Evolutionary conservation across 2,888 invertebrate genomes (phyloP).

Genomic region (Napeogenes inachia): DNA sequence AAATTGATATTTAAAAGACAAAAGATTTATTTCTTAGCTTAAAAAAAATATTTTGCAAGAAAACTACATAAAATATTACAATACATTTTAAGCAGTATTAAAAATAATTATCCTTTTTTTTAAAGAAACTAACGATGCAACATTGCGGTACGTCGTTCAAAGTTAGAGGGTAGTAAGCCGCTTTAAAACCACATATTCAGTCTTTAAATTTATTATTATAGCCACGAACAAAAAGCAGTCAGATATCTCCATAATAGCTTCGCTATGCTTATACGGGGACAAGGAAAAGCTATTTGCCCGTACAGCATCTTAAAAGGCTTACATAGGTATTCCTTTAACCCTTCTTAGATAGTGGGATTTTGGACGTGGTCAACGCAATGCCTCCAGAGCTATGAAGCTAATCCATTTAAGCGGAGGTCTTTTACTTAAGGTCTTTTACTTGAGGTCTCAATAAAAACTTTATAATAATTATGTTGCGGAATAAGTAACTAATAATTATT

Average conservation of each 20-base stretch:
- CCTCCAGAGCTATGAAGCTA: slow-evolving; percentile 4
- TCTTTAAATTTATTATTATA: slow-evolving; percentile 7
- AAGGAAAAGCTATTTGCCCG: slow-evolving; percentile 24
- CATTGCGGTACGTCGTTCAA: background rate
- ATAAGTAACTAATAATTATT: too few relatives aligned
- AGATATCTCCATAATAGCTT: slow-evolving; percentile 17
- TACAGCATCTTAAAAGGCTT: slow-evolving; percentile 24
- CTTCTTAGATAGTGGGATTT: slow-evolving; percentile 20
- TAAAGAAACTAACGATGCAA: background rate
- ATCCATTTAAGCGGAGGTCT: slow-evolving; percentile 4
- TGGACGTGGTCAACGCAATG: slow-evolving; percentile 18
- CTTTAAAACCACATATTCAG: background rate
- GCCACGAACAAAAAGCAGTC: slow-evolving; percentile 8
- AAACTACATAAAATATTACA: too few relatives aligned
- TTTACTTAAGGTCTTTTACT: background rate
- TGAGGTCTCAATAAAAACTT: too few relatives aligned
- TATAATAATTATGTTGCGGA: too few relatives aligned
- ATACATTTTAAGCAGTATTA: too few relatives aligned
- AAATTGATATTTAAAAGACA: too few relatives aligned
- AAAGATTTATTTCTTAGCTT: too few relatives aligned
- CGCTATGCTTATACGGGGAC: slow-evolving; percentile 13
- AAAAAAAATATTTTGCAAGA: too few relatives aligned
- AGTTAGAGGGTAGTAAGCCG: background rate
- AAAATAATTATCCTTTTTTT: background rate
- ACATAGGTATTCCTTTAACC: slow-evolving; percentile 21